These are phyloP conservation scores for Arbacia lixula DNA, from an alignment of 53 echinoderm and acorn worm species.

Conservation along the genomic window DNA sequence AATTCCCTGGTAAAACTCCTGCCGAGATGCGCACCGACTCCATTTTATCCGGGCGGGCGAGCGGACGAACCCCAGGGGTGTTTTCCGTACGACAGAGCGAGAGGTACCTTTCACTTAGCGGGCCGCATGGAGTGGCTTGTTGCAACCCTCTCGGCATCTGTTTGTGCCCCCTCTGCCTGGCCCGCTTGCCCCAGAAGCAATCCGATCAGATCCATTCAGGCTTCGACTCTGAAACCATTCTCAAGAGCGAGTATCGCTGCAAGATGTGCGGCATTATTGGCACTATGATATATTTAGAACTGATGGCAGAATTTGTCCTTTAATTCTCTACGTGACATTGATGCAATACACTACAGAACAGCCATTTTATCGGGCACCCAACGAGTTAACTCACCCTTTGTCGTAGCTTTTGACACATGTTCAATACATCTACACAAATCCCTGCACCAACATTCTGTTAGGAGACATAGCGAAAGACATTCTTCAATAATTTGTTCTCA, in stretches of 20 bases:
- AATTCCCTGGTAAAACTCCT: constrained; percentile 80
- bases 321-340: too few species aligned
- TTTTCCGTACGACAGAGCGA: constrained; percentile 52
- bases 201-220: constrained; percentile 7
- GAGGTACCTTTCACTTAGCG: constrained; percentile 23
- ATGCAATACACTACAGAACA: too few species aligned
- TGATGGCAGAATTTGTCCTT: too few species aligned
- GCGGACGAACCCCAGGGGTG: constrained; percentile 60
- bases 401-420: too few species aligned
- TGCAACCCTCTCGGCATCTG: constrained; percentile 8
- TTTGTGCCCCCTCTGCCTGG: constrained; percentile 1
- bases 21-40: constrained; percentile 27
- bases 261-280: constrained; percentile 15
- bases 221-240: constrained; percentile 38
- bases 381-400: too few species aligned
- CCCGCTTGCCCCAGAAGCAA: constrained; percentile 5
- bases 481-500: too few species aligned
- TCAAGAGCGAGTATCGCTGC: constrained; percentile 30
- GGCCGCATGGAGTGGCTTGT: constrained; percentile 46
- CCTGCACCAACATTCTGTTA: too few species aligned
- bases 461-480: too few species aligned
- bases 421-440: too few species aligned
- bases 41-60: constrained; percentile 82
- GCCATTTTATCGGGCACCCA: too few species aligned
- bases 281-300: background rate